Evolutionary conservation across 2,888 invertebrate genomes (phyloP).

Genomic region (Eilema caniola): DNA sequence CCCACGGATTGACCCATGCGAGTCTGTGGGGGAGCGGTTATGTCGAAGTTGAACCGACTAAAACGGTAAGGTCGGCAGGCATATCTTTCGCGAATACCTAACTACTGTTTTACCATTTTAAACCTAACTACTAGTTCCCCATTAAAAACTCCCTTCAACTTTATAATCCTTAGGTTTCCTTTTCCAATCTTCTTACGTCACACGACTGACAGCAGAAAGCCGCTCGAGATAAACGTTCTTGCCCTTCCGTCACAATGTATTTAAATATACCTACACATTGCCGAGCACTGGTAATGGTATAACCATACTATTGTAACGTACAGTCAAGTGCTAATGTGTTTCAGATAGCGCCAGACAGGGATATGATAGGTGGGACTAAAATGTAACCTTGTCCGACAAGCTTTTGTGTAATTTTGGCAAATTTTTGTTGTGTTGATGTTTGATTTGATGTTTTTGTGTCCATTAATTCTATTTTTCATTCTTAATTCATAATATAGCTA

Average conservation of each 20-base stretch:
- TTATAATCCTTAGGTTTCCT: background rate
- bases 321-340: background rate
- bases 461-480: no score
- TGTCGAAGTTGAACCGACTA: no score
- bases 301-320: background rate
- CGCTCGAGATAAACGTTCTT: background rate
- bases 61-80: no score
- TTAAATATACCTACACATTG: background rate
- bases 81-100: no score
- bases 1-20: no score
- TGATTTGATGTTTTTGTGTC: no score
- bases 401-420: no score
- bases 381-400: no score
- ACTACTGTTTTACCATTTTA: no score
- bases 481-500: no score
- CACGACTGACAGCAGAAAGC: slow-evolving; percentile 1
- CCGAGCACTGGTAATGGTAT: background rate
- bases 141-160: background rate
- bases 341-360: background rate
- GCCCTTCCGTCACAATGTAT: background rate
- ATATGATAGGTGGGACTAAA: background rate
- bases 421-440: no score
- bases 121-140: background rate
- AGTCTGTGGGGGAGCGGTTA: no score
- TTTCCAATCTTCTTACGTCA: background rate